A percentile compares a stretch with the other conserved stretches of the same genome.
These are phyloP conservation scores for Tetramorium bicarinatum DNA, from an alignment of 2,888 invertebrate species.

Conservation along the genomic window DNA sequence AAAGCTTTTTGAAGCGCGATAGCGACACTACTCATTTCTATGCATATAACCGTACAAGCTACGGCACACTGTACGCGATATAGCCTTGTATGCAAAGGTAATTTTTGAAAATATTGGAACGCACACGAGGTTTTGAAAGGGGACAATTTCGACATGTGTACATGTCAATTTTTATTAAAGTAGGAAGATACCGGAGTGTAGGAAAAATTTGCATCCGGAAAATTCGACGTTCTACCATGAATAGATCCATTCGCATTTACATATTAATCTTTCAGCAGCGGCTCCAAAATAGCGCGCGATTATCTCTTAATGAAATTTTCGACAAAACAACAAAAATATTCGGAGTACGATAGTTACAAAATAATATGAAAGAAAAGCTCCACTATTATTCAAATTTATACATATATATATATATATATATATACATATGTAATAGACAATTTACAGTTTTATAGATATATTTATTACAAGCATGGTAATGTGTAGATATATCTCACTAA, in stretches of 20 bases:
- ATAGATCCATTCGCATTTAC: constrained; percentile 29
- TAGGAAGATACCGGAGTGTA: neutral
- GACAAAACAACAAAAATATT: neutral
- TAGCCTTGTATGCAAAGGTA: constrained; percentile 42
- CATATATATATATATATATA: neutral
- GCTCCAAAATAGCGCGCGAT: constrained; percentile 2
- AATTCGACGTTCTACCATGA: constrained; percentile 10
- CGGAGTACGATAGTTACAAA: neutral
- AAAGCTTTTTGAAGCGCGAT: constrained; percentile 2
- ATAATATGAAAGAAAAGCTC: neutral
- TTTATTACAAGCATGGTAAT: neutral
- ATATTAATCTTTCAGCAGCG: constrained; percentile 35
- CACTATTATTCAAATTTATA: neutral
- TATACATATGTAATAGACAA: neutral
- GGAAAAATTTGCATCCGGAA: constrained; percentile 41
- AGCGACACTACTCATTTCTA: constrained; percentile 31
- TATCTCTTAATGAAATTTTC: neutral
- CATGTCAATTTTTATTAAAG: constrained; percentile 40
- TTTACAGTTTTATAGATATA: neutral
- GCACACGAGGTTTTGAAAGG: neutral
- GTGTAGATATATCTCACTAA: neutral
- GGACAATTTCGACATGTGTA: constrained; percentile 14
- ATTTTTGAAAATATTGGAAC: constrained; percentile 53
- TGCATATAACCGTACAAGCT: constrained; percentile 21
- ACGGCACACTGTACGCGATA: neutral